These are phyloP conservation scores for Tenthredo mesomela DNA, from an alignment of 2,888 invertebrate genomes.

Conservation along the genomic window DNA sequence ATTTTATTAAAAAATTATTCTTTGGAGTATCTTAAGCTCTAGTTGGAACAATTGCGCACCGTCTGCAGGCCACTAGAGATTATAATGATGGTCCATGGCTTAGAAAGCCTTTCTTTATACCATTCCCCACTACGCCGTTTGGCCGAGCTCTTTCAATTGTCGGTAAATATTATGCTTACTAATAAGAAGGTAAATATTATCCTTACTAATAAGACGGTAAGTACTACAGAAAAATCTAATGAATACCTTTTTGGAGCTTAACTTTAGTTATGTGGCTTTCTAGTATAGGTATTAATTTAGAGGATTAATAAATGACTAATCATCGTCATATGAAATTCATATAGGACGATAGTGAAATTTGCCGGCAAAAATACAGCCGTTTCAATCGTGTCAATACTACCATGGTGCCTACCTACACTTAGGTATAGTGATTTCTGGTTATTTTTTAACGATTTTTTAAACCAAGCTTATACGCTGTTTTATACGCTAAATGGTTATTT, in stretches of 20 bases:
- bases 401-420: background rate
- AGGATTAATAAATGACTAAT: conserved; percentile 28
- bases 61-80: conserved; percentile 37
- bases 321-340: conserved; percentile 1
- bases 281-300: background rate
- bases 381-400: background rate
- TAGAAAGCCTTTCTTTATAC: conserved; percentile 49
- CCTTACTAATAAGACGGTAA: background rate
- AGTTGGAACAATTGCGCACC: conserved; percentile 6
- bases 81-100: conserved; percentile 48
- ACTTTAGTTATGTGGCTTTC: background rate
- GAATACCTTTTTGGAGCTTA: conserved; percentile 6
- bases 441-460: background rate
- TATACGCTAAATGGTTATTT: background rate
- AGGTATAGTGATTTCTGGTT: background rate
- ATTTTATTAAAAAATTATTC: background rate
- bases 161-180: background rate
- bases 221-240: background rate
- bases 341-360: background rate
- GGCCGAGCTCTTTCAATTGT: background rate
- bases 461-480: background rate
- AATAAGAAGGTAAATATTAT: conserved; percentile 13
- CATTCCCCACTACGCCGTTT: conserved; percentile 18
- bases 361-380: background rate
- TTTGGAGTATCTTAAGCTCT: background rate